Evolutionary conservation across 2,888 invertebrate species (phyloP), one percentile per base, ranked within the genome.

Genomic region (Nymphalis urticae): DNA sequence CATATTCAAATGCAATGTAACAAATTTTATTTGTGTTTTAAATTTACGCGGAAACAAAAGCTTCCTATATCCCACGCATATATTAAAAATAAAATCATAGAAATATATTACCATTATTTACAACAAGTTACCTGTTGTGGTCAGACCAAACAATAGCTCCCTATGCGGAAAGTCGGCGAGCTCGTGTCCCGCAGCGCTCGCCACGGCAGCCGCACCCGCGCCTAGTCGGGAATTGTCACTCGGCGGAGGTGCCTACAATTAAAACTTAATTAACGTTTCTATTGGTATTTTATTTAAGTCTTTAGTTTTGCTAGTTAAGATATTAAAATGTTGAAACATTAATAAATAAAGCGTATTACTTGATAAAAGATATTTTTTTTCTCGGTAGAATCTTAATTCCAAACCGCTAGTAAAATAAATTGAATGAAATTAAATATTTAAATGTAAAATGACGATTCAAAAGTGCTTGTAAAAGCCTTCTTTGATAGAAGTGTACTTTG

Each of bases 141-240:
- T 97, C 51, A 97, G 94, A 68, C 97, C 97, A 83, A 98, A 96
- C 71, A 98, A 92, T 54, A 98, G 94, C 86, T 97, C 97, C 77
- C 96, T 94, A 75, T 96, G 95, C 2, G 96, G 95, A 85, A 97
- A 97, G 83, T 96, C 96, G 16, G 97, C 96, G 75, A 96, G 93
- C 86, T 97, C 97, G 85, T 95, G 95, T 70, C 97, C 97, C 65
- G 96, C 95, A 61, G 96, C 95, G 58, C 94, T 94, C 47, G 95
- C 94, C 61, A 95, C 94, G 8, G 95, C 95, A 58, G 94, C 93
- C 56, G 95, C 92, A 53, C 94, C 94, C 47, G 88, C 91, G 50
- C 92, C 92, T 1, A 83, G 90, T 82, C 85, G 92, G 75, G 86
- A 93, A 74, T 87, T 91, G 75, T 90, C 93, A 71, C 94, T 93